These are phyloP conservation scores for Oenanthe melanoleuca DNA, from an alignment of 2,113 vertebrate genomes.

Conservation along the genomic window DNA sequence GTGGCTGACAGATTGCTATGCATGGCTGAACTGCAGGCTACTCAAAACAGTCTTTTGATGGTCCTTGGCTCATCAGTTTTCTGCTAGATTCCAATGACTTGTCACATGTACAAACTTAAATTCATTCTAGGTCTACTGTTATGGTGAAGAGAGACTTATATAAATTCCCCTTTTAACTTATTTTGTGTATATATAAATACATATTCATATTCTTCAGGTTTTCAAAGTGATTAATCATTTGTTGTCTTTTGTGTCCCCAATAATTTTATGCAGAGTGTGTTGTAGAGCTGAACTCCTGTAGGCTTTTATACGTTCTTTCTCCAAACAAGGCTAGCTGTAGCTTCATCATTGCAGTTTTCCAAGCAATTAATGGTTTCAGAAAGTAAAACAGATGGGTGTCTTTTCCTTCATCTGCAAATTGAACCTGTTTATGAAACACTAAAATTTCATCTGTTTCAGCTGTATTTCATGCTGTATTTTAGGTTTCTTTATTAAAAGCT, in stretches of 20 bases:
- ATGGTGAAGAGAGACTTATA: background rate
- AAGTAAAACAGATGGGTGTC: background rate
- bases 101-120: background rate
- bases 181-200: background rate
- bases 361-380: background rate
- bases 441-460: background rate
- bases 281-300: background rate
- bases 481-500: background rate
- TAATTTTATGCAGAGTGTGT: background rate
- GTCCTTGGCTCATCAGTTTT: constrained; percentile 17
- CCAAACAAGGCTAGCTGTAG: background rate
- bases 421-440: background rate
- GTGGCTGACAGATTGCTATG: constrained; percentile 76
- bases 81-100: constrained; percentile 24
- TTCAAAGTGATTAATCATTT: background rate
- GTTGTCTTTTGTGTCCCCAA: background rate
- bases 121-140: background rate
- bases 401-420: background rate
- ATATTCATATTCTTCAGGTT: background rate
- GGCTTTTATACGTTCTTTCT: background rate
- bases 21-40: constrained; percentile 27
- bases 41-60: constrained; percentile 3
- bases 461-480: background rate
- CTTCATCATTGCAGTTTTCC: background rate
- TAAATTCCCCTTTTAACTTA: background rate